These are phyloP conservation scores for Streblospio benedicti DNA, from an alignment of 1,140 invertebrate species.

Conservation along the genomic window DNA sequence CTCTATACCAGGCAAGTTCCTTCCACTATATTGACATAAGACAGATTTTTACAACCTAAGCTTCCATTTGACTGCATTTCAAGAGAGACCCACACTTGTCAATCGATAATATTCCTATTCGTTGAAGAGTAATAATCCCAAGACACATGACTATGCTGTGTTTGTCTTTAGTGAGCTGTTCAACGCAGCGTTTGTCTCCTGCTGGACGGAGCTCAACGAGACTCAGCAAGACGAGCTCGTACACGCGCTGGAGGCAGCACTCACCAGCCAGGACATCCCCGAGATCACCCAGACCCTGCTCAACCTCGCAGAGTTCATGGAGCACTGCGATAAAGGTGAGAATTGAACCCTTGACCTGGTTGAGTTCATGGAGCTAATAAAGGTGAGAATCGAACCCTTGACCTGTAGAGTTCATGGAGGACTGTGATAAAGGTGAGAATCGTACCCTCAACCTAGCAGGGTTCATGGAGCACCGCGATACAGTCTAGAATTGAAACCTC, in stretches of 20 bases:
- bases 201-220: slow-evolving; percentile 89
- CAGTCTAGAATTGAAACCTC: too few species aligned
- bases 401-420: slow-evolving; percentile 99
- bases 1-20: too few species aligned
- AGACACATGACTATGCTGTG: too few species aligned
- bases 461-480: not conserved
- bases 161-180: slow-evolving; percentile 74
- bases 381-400: too few species aligned
- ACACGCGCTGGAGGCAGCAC: slow-evolving; percentile 73
- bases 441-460: not conserved
- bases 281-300: slow-evolving; percentile 96
- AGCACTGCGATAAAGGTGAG: slow-evolving; percentile 86
- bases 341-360: not conserved
- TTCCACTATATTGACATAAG: too few species aligned
- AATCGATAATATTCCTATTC: too few species aligned
- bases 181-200: slow-evolving; percentile 97
- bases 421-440: slow-evolving; percentile 73
- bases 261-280: slow-evolving; percentile 84
- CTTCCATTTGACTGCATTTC: too few species aligned
- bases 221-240: slow-evolving; percentile 77
- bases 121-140: too few species aligned
- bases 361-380: not conserved
- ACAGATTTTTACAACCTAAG: too few species aligned
- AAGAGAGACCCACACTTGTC: too few species aligned
- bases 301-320: slow-evolving; percentile 98